phyloP scores from a whole-genome alignment of 2,797 vertebrate species.

The Hoplostethus atlanticus region DNA sequence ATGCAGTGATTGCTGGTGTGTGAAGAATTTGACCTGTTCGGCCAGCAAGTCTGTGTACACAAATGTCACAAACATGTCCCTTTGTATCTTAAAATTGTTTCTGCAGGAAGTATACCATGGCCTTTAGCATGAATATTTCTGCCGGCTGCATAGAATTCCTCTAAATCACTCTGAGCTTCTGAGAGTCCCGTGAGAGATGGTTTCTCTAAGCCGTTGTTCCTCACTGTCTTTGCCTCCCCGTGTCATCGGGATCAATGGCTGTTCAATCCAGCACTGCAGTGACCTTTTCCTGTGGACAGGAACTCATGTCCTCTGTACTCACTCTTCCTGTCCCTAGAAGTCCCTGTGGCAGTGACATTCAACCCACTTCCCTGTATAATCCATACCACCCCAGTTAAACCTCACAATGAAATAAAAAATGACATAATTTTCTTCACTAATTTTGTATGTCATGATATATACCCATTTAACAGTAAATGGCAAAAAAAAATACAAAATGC shows the following conservation, averaged over 20 bases:
- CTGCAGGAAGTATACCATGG: no score
- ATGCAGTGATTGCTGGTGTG: no score
- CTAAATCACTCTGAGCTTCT: neutral
- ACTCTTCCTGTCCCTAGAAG: constrained; percentile 35
- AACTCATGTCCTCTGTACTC: constrained; percentile 53
- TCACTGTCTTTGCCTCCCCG: constrained; percentile 30
- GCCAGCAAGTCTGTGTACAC: no score
- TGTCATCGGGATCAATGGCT: constrained; percentile 60
- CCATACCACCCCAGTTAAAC: constrained; percentile 4
- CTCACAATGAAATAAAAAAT: no score
- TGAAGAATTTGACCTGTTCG: no score
- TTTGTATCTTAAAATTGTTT: no score
- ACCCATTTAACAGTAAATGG: no score
- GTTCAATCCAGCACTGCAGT: constrained; percentile 49
- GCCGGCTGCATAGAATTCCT: neutral
- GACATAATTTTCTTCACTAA: no score
- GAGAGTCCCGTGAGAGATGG: neutral
- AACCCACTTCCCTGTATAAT: constrained; percentile 53
- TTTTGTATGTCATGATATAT: no score
- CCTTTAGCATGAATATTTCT: constrained; percentile 22
- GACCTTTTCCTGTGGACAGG: constrained; percentile 63
- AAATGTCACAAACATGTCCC: no score
- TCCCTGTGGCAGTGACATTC: constrained; percentile 65
- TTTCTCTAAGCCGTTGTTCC: constrained; percentile 31
- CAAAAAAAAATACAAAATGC: no score